Evolutionary conservation across 2,113 vertebrate species (phyloP), one percentile per base, ranked within the genome.

Genomic region (Cryptotis parvus): DNA sequence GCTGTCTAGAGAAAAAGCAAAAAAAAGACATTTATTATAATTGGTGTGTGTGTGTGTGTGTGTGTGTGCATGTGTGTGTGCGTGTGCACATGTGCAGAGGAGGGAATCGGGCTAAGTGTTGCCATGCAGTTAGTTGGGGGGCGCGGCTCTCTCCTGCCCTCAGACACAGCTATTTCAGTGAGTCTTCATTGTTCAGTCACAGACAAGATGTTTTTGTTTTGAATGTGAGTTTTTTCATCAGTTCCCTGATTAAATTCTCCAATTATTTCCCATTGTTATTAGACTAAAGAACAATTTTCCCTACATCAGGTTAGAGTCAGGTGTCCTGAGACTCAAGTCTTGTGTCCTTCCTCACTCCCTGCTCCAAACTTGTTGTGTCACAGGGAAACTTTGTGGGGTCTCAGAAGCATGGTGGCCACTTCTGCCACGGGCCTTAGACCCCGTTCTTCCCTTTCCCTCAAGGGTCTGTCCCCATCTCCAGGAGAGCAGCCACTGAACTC

Each of bases 231-330:
- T 66, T 41, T 33, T 3, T 76, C 2, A 37, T 26, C 33, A 11
- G 33, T 77, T 88, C 94, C 31, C 65, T 81, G 33, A 52, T 92
- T 75, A 66, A 41, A 58, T 88, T 92, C 65, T 93, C 20, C 37
- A 16, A 45, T 63, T 78, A 70, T 29, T 81, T 87, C 16, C 35
- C 27, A 4, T 65, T 14, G 3, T 9, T 31, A 33, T 35, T 70
- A 49, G 45, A 88, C 69, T 61, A 70, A 69, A 74, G 61, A 45
- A 31, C 6, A 16, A 43, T 82, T 24, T 66, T 20, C 15, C 61
- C 63, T 11, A 22, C 29, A 16, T 58, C 18, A 7, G 20, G 6
- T 58, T 58, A 58, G 33, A 43, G 49, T 76, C n/a, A 41, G 43
- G 22, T 39, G 1, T 22, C 37, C 0, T 39, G 45, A 35, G 58